phyloP scores from a whole-genome alignment of 2,113 vertebrate genomes.

The Mormyrus lacerda region DNA sequence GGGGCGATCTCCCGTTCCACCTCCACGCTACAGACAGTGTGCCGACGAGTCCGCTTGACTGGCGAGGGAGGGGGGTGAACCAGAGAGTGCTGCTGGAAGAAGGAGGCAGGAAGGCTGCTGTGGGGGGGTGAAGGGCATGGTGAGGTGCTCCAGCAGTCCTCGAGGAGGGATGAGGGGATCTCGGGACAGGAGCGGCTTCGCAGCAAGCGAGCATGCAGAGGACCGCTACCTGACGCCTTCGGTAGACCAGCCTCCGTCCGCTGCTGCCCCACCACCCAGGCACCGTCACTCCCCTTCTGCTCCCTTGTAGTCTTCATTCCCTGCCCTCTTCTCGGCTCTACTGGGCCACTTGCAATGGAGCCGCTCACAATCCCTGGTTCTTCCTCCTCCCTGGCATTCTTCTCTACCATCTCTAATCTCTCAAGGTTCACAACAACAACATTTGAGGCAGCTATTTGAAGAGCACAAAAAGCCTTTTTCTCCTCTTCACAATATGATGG shows the following conservation, averaged over 20 bases:
- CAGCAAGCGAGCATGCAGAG: slow-evolving; percentile 40
- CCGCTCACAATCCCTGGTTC: neutral
- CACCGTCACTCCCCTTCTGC: slow-evolving; percentile 13
- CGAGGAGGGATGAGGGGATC: slow-evolving; percentile 42
- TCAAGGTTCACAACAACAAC: neutral
- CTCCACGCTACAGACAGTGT: slow-evolving; percentile 75
- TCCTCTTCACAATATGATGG: neutral
- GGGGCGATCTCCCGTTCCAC: slow-evolving; percentile 60
- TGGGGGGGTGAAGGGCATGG: slow-evolving; percentile 23
- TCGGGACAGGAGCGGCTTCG: slow-evolving; percentile 75
- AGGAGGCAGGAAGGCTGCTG: slow-evolving; percentile 31
- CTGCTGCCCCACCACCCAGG: slow-evolving; percentile 22
- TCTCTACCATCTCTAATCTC: neutral
- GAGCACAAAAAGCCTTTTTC: neutral
- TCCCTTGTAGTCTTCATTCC: neutral
- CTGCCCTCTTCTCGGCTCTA: neutral
- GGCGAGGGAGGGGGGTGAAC: slow-evolving; percentile 26
- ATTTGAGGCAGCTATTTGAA: no score
- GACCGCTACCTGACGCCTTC: neutral
- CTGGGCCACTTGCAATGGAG: neutral
- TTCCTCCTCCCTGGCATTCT: neutral
- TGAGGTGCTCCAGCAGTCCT: slow-evolving; percentile 27
- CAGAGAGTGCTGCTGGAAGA: slow-evolving; percentile 25
- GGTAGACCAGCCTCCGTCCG: neutral
- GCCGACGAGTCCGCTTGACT: slow-evolving; percentile 57